A percentile compares a stretch with the other conserved stretches of the same genome.
Conservation (phyloP, 2,888 invertebrate species). For the Helobdella robusta region DNA sequence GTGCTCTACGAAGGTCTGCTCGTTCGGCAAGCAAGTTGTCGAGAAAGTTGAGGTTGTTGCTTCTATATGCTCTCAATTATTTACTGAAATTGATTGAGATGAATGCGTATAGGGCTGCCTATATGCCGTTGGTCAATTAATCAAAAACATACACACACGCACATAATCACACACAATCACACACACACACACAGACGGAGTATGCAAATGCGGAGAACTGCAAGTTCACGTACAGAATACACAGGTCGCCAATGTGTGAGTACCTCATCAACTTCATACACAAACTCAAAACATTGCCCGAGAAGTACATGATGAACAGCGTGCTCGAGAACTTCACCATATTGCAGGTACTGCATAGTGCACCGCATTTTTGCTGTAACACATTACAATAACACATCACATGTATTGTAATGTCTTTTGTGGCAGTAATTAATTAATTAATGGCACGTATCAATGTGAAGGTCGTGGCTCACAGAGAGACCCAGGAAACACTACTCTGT, state of each 20-base stretch:
- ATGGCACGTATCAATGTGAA: constrained; percentile 49
- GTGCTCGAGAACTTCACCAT: constrained; percentile 99
- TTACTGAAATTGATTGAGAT: too few species aligned
- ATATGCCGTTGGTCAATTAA: background rate
- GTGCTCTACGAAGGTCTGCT: constrained; percentile 98
- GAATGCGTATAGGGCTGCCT: too few species aligned
- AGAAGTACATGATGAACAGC: constrained; percentile 99
- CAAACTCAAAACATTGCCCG: constrained; percentile 93
- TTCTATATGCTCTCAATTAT: too few species aligned
- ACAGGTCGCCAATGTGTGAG: constrained; percentile 98
- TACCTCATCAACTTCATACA: constrained; percentile 99
- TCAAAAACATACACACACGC: background rate
- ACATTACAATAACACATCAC: background rate
- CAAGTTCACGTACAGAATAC: constrained; percentile 88
- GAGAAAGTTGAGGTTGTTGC: constrained; percentile 78
- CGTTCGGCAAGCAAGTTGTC: constrained; percentile 97
- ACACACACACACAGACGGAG: constrained; percentile 27
- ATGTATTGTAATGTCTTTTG: background rate
- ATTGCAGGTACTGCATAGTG: constrained; percentile 65
- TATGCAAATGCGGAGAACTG: constrained; percentile 61
- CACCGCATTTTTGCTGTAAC: too few species aligned
- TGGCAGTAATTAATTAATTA: background rate
- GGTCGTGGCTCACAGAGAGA: constrained; percentile 96
- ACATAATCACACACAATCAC: background rate
- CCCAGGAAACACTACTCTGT: constrained; percentile 92